Conservation (phyloP, 2,888 invertebrate species). For the Subacronicta megacephala region DNA sequence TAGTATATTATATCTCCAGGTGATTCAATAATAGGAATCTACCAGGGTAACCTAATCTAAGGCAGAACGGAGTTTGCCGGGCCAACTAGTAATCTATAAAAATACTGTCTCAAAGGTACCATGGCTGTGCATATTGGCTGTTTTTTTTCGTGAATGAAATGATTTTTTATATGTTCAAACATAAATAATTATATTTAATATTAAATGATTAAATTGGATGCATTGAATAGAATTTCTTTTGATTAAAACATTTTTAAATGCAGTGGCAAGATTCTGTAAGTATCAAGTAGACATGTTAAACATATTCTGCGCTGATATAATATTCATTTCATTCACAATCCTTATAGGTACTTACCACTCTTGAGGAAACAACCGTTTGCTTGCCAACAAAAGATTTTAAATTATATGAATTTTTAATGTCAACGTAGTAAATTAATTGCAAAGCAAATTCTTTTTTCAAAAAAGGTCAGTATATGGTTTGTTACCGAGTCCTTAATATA, state of each 20-base stretch:
- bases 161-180: neutral
- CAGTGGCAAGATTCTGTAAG: too few species aligned
- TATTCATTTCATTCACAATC: conserved; percentile 30
- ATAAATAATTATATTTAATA: too few species aligned
- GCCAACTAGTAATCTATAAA: neutral
- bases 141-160: conserved; percentile 24
- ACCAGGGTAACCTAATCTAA: too few species aligned
- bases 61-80: too few species aligned
- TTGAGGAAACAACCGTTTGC: conserved; percentile 44
- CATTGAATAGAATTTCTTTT: neutral
- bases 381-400: conserved; percentile 1
- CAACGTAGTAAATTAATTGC: neutral
- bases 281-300: too few species aligned
- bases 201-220: conserved; percentile 4
- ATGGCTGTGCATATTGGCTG: conserved; percentile 1
- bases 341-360: neutral
- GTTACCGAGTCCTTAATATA: conserved; percentile 30
- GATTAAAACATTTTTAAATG: too few species aligned
- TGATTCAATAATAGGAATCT: too few species aligned
- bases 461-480: conserved; percentile 30
- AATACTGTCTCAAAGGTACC: conserved; percentile 38
- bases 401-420: too few species aligned
- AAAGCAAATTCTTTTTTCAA: neutral
- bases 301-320: too few species aligned
- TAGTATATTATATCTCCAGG: too few species aligned